Base-by-base conservation (phyloP, 2,888 invertebrate species). In the Cerastoderma edule region DNA sequence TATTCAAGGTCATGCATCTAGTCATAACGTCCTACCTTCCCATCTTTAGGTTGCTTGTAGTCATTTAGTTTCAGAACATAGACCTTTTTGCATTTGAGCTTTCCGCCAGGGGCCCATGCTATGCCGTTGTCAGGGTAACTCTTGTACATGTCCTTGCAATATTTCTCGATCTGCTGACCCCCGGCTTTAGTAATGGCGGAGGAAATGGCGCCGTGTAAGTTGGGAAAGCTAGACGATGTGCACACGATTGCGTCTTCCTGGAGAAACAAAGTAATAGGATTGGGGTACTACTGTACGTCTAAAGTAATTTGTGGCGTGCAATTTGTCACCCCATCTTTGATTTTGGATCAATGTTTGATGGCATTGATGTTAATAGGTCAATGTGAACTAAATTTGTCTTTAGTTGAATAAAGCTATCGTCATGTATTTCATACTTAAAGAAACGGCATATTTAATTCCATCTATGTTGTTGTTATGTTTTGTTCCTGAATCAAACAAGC, bases 201-300 rank as follows among this genome's bases (percentile, higher is more conserved):
- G 22, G 74, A 32, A 22, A 80, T 74, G n/a, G 71, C 72, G 2
- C 80, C 80, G 33, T 72, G 56, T 8, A 80, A 48, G 4, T 48
- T 54, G 0, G 80, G 80, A 66, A 80, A 80, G 3, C 71, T 70
- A 0, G 80, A 68, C 1, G 72, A 74, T 24, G 76, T 65, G 48
- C 72, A 68, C 5, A 80, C 76, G 10, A 80, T 63, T 3, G 64
- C 72, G 13, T 80, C 80, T 16, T 71, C 71, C 80, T 80, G 39
- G 6, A 71, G 24, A 3, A n/a, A n/a, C n/a, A n/a, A n/a, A n/a
- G n/a, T n/a, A n/a, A n/a, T n/a, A n/a, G n/a, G n/a, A n/a, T n/a
- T n/a, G n/a, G n/a, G n/a, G n/a, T n/a, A n/a, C n/a, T n/a, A n/a
- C n/a, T n/a, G n/a, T n/a, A n/a, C n/a, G n/a, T n/a, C n/a, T n/a